These are phyloP conservation scores for Pelodytes ibericus DNA, from an alignment of 2,797 vertebrate genomes.

Conservation along the genomic window DNA sequence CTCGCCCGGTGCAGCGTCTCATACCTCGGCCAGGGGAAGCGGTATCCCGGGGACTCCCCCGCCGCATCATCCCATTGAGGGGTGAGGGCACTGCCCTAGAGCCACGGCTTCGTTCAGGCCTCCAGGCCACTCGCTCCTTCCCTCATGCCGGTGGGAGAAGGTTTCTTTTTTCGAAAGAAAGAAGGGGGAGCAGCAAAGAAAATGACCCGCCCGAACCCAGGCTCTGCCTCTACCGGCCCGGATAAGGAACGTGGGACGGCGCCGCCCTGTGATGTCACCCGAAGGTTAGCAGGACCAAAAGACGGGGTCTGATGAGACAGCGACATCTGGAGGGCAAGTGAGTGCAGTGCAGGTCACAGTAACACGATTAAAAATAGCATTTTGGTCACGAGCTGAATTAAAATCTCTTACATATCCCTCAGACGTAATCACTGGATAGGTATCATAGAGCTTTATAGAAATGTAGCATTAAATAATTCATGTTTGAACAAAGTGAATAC, in stretches of 20 bases:
- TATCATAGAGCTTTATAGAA: no score
- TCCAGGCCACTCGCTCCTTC: background rate
- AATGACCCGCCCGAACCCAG: constrained; percentile 35
- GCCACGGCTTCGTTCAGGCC: background rate
- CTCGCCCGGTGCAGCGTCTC: constrained; percentile 57
- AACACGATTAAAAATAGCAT: no score
- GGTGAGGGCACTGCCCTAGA: constrained; percentile 58
- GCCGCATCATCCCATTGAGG: constrained; percentile 61
- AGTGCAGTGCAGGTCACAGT: background rate
- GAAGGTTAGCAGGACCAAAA: background rate
- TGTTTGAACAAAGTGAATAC: no score
- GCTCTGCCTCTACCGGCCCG: constrained; percentile 42
- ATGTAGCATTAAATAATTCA: no score
- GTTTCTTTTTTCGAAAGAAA: background rate
- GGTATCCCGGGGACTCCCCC: constrained; percentile 57
- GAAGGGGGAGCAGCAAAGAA: background rate
- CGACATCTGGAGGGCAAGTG: constrained; percentile 17
- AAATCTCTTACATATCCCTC: no score
- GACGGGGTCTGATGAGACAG: background rate
- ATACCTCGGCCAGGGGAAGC: constrained; percentile 48
- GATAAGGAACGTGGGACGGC: constrained; percentile 55
- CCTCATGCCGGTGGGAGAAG: constrained; percentile 11
- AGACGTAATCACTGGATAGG: no score
- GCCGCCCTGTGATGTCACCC: constrained; percentile 54
- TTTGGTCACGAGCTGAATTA: no score